Conservation (phyloP, 2,888 invertebrate species). For the Beris morrisii region DNA sequence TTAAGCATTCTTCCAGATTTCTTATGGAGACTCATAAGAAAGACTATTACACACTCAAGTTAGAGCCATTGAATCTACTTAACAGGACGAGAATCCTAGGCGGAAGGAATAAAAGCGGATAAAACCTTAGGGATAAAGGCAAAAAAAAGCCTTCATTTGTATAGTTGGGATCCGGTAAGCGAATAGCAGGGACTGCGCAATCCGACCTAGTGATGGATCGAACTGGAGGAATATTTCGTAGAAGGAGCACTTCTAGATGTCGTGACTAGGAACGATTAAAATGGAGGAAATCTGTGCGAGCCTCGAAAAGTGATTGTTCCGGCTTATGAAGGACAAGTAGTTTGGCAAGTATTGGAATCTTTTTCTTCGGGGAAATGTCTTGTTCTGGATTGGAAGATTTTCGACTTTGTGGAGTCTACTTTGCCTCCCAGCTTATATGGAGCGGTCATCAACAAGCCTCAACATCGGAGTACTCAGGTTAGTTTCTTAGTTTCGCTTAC, state of each 20-base stretch:
- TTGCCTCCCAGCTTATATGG: no score
- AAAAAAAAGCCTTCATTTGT: background rate
- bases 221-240: constrained; percentile 11
- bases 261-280: constrained; percentile 26
- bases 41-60: constrained; percentile 30
- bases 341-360: constrained; percentile 14
- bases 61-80: constrained; percentile 31
- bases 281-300: constrained; percentile 30
- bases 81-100: constrained; percentile 11
- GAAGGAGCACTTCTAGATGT: constrained; percentile 4
- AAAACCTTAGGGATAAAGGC: constrained; percentile 4
- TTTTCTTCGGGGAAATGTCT: background rate
- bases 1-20: constrained; percentile 28
- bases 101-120: constrained; percentile 25
- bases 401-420: no score
- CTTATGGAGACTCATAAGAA: constrained; percentile 18
- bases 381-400: no score
- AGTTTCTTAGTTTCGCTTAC: no score
- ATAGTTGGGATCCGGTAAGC: background rate
- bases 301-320: constrained; percentile 20
- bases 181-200: constrained; percentile 19
- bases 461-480: no score
- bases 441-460: no score
- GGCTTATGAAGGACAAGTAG: background rate
- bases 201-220: constrained; percentile 11